Base-by-base conservation (phyloP, 1,140 invertebrate species). In the Chlorops oryzae region DNA sequence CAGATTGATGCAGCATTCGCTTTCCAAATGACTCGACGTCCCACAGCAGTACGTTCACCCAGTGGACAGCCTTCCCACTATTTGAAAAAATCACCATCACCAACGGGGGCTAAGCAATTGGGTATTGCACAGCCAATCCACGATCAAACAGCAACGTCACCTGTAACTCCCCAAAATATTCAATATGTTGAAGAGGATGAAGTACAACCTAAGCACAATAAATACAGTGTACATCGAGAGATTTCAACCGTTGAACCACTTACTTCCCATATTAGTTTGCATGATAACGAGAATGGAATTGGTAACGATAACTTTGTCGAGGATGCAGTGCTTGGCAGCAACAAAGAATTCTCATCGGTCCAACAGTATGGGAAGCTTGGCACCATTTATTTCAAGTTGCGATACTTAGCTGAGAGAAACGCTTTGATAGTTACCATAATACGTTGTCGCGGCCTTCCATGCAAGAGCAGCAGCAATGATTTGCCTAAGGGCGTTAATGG, bases 341-440 rank as follows among this genome's bases (percentile, higher is more conserved):
- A 73, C 71, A 22, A 65, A 74, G 59, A 73, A 67, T 72, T 78
- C 65, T 77, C 63, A 50, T 75, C 40, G 20, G 49, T 45, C 42
- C 65, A 69, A 51, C 65, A 77, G 27, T 75, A 75, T 57, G 77
- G 76, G 27, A 80, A 81, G 55, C 79, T 96, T 38, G 93, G 93
- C 1, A 85, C 88, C 46, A 74, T 96, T 51, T 82, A 92, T 51
- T 96, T 92, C 63, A 90, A 89, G 65, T 64, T 93, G 32, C 83
- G 87, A 57, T 96, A 94, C 73, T 83, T 91, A 60, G 80, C 81
- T 40, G 90, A 94, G 59, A 90, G 94, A 62, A 90, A 85, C 58
- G 90, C 92, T 1, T 75, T 98, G 43, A 84, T 92, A 48, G 91
- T 97, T 2, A 93, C 87, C 0, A 91, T 98, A 42, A 84, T 93